phyloP scores from a whole-genome alignment of 2,113 vertebrate genomes.

The Lamprotornis superbus region DNA sequence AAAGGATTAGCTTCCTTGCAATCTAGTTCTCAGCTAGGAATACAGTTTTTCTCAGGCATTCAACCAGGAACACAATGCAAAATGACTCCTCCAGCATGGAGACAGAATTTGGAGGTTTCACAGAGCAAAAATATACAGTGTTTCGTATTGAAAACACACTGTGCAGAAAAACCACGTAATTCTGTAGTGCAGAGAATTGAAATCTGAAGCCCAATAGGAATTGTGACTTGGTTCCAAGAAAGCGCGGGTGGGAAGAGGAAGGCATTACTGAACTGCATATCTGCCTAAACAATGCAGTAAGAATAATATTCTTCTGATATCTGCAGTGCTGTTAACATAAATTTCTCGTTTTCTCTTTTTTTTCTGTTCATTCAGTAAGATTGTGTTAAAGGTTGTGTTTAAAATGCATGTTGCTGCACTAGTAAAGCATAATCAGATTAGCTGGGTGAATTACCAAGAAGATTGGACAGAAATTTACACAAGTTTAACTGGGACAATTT shows the following conservation, averaged over 20 bases:
- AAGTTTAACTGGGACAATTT: neutral
- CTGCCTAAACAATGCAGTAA: neutral
- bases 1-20: slow-evolving; percentile 47
- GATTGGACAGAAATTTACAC: neutral
- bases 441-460: neutral
- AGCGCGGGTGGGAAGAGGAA: neutral
- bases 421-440: neutral
- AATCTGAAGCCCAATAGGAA: slow-evolving; percentile 29
- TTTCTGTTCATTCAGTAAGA: neutral
- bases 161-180: slow-evolving; percentile 9
- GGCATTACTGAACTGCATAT: neutral
- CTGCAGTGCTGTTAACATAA: neutral
- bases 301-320: neutral
- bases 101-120: neutral
- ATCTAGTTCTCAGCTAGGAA: slow-evolving; percentile 38
- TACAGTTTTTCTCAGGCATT: neutral
- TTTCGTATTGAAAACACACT: slow-evolving; percentile 14
- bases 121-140: neutral
- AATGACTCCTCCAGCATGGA: slow-evolving; percentile 7
- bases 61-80: slow-evolving; percentile 24
- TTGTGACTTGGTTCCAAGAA: slow-evolving; percentile 34
- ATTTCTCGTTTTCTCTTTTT: accelerated
- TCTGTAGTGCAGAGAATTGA: neutral
- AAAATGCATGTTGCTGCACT: neutral
- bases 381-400: neutral